These are phyloP conservation scores for Falcunculus frontatus DNA, from an alignment of 2,113 vertebrate genomes.

Conservation along the genomic window DNA sequence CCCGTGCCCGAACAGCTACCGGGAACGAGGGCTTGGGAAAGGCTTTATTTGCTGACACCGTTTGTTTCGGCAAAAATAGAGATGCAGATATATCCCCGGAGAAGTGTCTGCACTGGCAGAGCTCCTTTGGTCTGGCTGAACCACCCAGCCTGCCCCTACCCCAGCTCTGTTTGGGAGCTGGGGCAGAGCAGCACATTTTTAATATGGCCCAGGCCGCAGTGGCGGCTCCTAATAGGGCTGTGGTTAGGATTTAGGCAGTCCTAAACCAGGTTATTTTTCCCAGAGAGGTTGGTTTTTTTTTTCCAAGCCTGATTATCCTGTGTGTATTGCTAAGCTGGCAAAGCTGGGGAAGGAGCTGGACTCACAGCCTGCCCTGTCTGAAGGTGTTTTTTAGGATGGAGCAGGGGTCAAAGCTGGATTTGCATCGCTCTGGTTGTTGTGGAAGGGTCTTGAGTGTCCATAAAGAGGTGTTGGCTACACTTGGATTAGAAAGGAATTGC, in stretches of 20 bases:
- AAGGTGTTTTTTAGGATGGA: background rate
- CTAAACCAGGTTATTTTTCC: background rate
- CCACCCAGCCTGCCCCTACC: constrained; percentile 18
- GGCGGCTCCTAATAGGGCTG: constrained; percentile 53
- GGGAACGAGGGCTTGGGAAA: constrained; percentile 39
- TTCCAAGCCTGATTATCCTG: background rate
- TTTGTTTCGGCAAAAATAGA: constrained; percentile 41
- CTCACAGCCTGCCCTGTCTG: background rate
- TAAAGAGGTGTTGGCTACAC: background rate
- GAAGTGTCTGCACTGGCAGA: constrained; percentile 10
- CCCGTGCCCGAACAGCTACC: background rate
- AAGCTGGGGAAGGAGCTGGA: background rate
- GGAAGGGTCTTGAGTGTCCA: background rate
- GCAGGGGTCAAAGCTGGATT: background rate
- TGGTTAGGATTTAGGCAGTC: constrained; percentile 23
- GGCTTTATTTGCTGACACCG: constrained; percentile 50
- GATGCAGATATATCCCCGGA: constrained; percentile 41
- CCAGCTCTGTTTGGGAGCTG: background rate
- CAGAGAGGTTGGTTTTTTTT: background rate
- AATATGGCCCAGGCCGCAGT: constrained; percentile 28
- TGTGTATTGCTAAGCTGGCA: background rate
- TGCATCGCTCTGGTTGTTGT: background rate
- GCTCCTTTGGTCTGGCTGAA: constrained; percentile 41
- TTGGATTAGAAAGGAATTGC: background rate
- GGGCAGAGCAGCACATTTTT: constrained; percentile 20